Evolutionary conservation across 2,797 vertebrate genomes (phyloP), one percentile per base, ranked within the genome.

Genomic region (Margarornis squamiger): DNA sequence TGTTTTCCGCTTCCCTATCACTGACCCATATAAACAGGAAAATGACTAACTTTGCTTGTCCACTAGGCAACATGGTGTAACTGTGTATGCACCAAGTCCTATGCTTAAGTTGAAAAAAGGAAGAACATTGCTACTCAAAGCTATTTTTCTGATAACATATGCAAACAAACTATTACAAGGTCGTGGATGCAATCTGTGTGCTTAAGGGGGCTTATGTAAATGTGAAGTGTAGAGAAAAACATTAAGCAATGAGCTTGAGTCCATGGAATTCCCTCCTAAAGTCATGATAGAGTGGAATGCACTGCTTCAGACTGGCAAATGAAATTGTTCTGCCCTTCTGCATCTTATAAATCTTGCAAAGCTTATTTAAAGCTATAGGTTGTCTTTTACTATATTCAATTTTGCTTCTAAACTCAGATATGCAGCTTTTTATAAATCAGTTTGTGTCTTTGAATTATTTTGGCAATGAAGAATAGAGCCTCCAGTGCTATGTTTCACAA

Each of bases 41-140:
- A 94, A 76, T 90, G 36, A 87, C 54, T 88, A 67, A 87, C 61
- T 88, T 96, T 84, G 46, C 85, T 94, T 93, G 83, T 92, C 90
- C 92, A 51, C 58, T 73, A 30, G 43, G 54, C 4, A 8, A 62
- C 73, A 20, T 57, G 36, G 27, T 3, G 1, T 75, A 73, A 55
- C 36, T 78, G 36, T 5, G 1, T 66, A 18, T 48, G 29, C 3
- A 29, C 14, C 24, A 23, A 89, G 29, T 52, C 7, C 67, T 93
- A 6, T 70, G 43, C 32, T 41, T 23, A n/a, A 75, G 18, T 41
- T 87, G 36, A 30, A 63, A 81, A 91, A 65, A 61, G 41, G 24
- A 43, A n/a, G 65, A 72, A 22, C 70, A 54, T 6, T 66, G n/a
- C n/a, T 32, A 49, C 46, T 52, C 45, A 24, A 58, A 75, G 7